A percentile compares a stretch with the other conserved stretches of the same genome.
phyloP scores from a whole-genome alignment of 2,797 vertebrate species.

The Perdix hodgsoniae region DNA sequence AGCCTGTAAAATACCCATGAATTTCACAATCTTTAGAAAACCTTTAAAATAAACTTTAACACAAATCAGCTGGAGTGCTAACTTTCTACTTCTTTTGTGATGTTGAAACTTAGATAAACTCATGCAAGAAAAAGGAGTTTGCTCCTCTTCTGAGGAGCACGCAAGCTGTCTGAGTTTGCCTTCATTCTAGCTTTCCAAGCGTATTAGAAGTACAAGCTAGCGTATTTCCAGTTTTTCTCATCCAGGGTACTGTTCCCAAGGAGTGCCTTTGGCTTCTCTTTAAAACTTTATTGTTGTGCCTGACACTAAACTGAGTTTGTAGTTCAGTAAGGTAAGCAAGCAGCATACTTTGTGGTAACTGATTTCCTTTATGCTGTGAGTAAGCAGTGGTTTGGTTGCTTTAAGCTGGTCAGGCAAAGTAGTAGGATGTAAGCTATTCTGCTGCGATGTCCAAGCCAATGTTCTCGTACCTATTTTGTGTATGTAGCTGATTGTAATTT shows the following conservation, averaged over 20 bases:
- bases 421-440: background rate
- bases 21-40: background rate
- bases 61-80: background rate
- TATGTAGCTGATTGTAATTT: background rate
- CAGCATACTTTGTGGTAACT: background rate
- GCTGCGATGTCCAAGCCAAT: background rate
- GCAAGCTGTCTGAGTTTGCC: background rate
- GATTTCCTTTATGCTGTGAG: background rate
- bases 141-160: background rate
- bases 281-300: background rate
- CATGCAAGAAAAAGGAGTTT: background rate
- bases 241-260: background rate
- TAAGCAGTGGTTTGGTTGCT: background rate
- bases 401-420: background rate
- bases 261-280: background rate
- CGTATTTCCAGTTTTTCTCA: background rate
- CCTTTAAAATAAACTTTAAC: background rate
- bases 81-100: background rate
- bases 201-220: accelerated
- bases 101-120: background rate
- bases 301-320: background rate
- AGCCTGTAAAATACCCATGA: background rate
- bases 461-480: background rate
- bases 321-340: background rate
- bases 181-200: background rate